Conservation (phyloP, 2,888 invertebrate genomes). For the Micropterix aruncella region DNA sequence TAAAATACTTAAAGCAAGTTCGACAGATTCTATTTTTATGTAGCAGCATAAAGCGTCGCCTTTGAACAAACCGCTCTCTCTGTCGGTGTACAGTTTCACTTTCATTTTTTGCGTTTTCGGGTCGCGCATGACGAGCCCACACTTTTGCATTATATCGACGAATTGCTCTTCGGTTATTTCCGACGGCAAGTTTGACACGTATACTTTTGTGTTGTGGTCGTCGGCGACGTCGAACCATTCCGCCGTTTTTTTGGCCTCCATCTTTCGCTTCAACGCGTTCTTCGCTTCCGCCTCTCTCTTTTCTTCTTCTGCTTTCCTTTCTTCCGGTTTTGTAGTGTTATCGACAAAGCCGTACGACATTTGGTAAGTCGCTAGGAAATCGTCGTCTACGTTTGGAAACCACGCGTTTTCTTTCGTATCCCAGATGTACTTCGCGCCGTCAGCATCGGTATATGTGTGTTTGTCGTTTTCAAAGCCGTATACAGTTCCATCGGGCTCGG, state of each 20-base stretch:
- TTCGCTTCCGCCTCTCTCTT: constrained; percentile 31
- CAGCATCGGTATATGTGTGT: constrained; percentile 68
- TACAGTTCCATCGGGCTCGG: constrained; percentile 21
- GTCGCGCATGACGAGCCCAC: constrained; percentile 88
- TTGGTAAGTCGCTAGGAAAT: constrained; percentile 92
- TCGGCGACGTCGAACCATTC: constrained; percentile 92
- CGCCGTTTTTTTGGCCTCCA: constrained; percentile 30
- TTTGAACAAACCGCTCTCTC: constrained; percentile 66
- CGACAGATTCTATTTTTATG: constrained; percentile 92
- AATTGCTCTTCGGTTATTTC: constrained; percentile 85
- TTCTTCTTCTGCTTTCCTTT: constrained; percentile 19
- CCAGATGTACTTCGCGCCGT: constrained; percentile 88
- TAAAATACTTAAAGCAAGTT: constrained; percentile 78
- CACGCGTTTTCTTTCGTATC: constrained; percentile 83
- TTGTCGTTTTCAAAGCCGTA: constrained; percentile 67
- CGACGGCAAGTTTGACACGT: constrained; percentile 82
- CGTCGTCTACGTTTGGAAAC: constrained; percentile 95
- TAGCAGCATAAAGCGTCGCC: constrained; percentile 96
- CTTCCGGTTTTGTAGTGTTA: constrained; percentile 26
- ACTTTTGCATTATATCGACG: constrained; percentile 88
- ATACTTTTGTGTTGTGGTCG: constrained; percentile 85
- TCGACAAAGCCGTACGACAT: constrained; percentile 84
- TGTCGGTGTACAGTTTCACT: constrained; percentile 81
- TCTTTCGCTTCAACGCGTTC: constrained; percentile 35
- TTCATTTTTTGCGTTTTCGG: constrained; percentile 66